phyloP scores from a whole-genome alignment of 2,797 vertebrate genomes.

The Hyperoplus immaculatus region DNA sequence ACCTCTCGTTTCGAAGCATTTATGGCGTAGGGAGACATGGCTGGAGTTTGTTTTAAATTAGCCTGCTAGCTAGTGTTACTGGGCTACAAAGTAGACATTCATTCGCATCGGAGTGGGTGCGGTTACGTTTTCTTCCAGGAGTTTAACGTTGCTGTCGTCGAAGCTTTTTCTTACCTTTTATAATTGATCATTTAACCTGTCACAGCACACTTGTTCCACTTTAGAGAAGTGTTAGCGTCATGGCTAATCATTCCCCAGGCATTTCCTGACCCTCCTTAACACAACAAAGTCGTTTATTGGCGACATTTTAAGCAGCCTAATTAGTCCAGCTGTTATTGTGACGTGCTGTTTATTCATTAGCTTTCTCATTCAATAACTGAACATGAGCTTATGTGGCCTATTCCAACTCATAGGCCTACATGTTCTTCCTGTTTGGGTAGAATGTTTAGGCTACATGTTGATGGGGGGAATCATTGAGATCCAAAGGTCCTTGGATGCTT shows the following conservation, averaged over 20 bases:
- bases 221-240: neutral
- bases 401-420: neutral
- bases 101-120: constrained; percentile 76
- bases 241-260: neutral
- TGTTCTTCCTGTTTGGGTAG: neutral
- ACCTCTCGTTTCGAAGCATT: neutral
- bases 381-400: neutral
- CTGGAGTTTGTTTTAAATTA: constrained; percentile 30
- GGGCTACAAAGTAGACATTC: constrained; percentile 61
- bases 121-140: constrained; percentile 54
- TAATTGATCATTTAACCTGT: neutral
- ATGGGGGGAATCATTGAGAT: rapidly evolving
- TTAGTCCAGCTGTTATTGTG: neutral
- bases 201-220: neutral
- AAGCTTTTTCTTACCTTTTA: too few relatives aligned
- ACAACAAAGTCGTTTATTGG: neutral
- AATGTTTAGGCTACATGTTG: neutral
- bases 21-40: neutral
- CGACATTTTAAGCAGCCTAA: neutral
- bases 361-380: neutral
- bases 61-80: constrained; percentile 59
- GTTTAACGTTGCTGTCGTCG: constrained; percentile 11
- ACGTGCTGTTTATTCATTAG: neutral
- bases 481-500: neutral
- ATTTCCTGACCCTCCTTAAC: neutral